phyloP scores from a whole-genome alignment of 2,797 vertebrate genomes.

The Sylvilagus floridanus region DNA sequence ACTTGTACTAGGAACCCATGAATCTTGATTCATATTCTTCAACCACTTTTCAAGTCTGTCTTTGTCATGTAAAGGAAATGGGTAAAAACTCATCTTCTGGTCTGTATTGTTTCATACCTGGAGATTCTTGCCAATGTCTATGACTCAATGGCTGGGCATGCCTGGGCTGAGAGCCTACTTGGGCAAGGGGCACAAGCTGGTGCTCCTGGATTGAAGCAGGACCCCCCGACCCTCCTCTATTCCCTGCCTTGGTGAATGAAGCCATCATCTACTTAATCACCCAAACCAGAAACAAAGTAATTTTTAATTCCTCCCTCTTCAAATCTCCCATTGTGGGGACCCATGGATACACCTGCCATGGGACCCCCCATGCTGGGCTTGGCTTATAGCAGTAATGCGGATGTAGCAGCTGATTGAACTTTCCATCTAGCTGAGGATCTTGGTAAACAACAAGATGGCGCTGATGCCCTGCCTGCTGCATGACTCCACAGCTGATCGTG shows the following conservation, averaged over 20 bases:
- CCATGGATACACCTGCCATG: no score
- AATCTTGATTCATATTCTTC: conserved; percentile 92
- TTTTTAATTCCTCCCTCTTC: background rate
- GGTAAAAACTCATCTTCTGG: conserved; percentile 93
- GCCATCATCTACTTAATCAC: background rate
- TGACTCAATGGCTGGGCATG: conserved; percentile 93
- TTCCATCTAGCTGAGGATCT: no score
- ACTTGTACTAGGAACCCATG: conserved; percentile 93
- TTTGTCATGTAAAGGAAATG: conserved; percentile 94
- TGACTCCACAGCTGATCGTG: no score
- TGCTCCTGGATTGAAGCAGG: no score
- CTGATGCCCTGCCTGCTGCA: no score
- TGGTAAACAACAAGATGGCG: no score
- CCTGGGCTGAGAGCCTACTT: background rate
- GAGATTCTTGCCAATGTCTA: conserved; percentile 91
- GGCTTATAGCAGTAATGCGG: no score
- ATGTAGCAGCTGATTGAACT: no score
- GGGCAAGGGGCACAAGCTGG: no score
- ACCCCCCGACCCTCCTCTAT: background rate
- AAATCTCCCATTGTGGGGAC: background rate
- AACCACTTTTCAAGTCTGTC: conserved; percentile 93
- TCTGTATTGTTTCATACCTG: conserved; percentile 87
- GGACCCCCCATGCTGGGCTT: no score
- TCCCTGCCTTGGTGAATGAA: background rate
- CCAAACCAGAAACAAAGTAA: background rate